phyloP scores from a whole-genome alignment of 1,140 invertebrate genomes.

The Sycophila sp. region DNA sequence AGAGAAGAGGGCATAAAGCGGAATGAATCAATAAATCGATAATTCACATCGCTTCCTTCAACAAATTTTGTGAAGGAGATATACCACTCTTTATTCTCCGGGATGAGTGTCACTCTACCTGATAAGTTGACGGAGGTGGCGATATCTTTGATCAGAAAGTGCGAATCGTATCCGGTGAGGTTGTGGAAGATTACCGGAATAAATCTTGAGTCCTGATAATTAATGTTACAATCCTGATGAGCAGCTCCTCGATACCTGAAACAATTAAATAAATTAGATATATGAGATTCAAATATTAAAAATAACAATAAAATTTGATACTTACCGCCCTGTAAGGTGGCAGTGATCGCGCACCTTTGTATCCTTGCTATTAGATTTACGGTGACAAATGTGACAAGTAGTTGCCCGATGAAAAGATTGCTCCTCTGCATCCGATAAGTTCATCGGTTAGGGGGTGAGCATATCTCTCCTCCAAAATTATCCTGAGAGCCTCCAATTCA shows the following conservation, averaged over 20 bases:
- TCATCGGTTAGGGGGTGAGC: no score
- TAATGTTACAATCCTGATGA: not conserved
- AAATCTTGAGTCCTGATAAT: not conserved
- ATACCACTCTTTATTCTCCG: not conserved
- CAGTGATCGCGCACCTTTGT: not conserved
- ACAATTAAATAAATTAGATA: not conserved
- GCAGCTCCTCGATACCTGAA: not conserved
- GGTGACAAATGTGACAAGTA: no score
- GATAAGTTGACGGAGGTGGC: not conserved
- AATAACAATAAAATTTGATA: not conserved
- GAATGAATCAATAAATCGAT: slow-evolving; percentile 53
- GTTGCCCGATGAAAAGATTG: no score
- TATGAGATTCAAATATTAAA: not conserved
- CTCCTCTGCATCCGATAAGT: not conserved
- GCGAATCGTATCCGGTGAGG: not conserved
- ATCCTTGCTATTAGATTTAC: no score
- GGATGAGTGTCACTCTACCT: not conserved
- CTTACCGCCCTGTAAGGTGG: not conserved
- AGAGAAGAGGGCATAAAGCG: slow-evolving; percentile 44
- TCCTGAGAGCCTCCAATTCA: not conserved
- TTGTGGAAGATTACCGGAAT: slow-evolving; percentile 2
- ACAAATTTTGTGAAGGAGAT: slow-evolving; percentile 6
- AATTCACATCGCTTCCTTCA: slow-evolving; percentile 28
- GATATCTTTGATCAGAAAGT: not conserved
- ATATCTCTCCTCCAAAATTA: no score